Base-by-base conservation (phyloP, 2,797 vertebrate genomes). In the Sebastes taczanowskii region DNA sequence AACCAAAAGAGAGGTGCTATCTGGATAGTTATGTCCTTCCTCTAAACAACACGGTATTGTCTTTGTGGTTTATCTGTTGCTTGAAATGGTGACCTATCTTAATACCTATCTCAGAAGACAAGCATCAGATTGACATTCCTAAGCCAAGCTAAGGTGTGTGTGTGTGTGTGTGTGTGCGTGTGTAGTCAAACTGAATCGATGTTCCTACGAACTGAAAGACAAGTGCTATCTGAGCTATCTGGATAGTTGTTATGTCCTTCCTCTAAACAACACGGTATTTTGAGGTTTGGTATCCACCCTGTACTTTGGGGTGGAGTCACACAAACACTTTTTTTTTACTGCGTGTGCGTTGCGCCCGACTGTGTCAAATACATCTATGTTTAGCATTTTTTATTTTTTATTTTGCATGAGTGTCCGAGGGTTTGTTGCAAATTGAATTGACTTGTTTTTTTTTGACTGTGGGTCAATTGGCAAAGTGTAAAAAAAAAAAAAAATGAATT, bases 271-370 rank as follows among this genome's bases (percentile, higher is more conserved):
- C 92, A 89, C 82, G 42, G 72, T 91, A 92, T 94, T 95, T 95
- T 89, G 87, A 94, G 93, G 90, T 93, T 90, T 94, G 82, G 91
- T 91, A 93, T 94, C 92, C 95, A 93, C 93, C 94, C 95, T 94
- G 85, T 92, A 93, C 90, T 95, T 95, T 94, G 77, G 85, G 93
- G 93, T 94, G 92, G 89, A 87, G 91, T 91, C 90, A 81, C 77
- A 89, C 84, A 90, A 91, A 88, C 85, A 89, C 77, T 16, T 81
- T 82, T 83, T 49, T 49, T 67, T 69, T 29, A 42, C 60, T 58
- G n/a, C 77, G 59, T 71, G 71, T 84, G 79, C 32, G 60, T 87
- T 86, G 74, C 77, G 84, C 56, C 77, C 74, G 22, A 78, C 55
- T 87, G 63, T 84, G 78, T 79, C 72, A 82, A 86, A 77, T 88